Evolutionary conservation across 1,140 invertebrate genomes (phyloP).

Genomic region (Penaeus indicus): DNA sequence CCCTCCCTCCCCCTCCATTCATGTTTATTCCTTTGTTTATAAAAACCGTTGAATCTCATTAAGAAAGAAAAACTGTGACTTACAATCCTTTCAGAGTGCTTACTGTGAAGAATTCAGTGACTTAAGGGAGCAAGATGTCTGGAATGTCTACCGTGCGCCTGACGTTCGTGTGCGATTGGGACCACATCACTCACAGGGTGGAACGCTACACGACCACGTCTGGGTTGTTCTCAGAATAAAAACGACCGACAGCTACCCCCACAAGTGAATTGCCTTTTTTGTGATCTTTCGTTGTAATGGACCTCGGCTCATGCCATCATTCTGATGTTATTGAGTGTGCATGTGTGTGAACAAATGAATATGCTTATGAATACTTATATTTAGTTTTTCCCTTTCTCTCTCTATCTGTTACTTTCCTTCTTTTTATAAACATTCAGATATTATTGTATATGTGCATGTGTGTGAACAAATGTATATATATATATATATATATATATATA

Average conservation of each 20-base stretch:
- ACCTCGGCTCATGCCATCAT: too few species aligned
- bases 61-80: not conserved
- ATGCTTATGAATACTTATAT: not conserved
- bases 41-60: not conserved
- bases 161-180: slow-evolving; percentile 55
- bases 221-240: slow-evolving; percentile 43
- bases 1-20: too few species aligned
- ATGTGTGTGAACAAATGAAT: not conserved
- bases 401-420: too few species aligned
- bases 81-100: slow-evolving; percentile 45
- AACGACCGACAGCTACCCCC: slow-evolving; percentile 39
- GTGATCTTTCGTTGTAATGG: too few species aligned
- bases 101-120: slow-evolving; percentile 59
- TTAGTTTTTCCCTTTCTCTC: not conserved
- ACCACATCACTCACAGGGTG: slow-evolving; percentile 59
- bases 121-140: slow-evolving; percentile 59
- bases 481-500: slow-evolving; percentile 16
- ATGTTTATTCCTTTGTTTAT: not conserved
- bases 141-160: slow-evolving; percentile 62
- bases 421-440: not conserved
- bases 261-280: slow-evolving; percentile 4
- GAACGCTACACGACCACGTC: slow-evolving; percentile 46
- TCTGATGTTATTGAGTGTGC: not conserved
- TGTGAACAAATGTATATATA: slow-evolving; percentile 1
- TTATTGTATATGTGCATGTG: not conserved